These are phyloP conservation scores for Kuschelorhynchus macadamiae DNA, from an alignment of 2,888 invertebrate species.

Conservation along the genomic window DNA sequence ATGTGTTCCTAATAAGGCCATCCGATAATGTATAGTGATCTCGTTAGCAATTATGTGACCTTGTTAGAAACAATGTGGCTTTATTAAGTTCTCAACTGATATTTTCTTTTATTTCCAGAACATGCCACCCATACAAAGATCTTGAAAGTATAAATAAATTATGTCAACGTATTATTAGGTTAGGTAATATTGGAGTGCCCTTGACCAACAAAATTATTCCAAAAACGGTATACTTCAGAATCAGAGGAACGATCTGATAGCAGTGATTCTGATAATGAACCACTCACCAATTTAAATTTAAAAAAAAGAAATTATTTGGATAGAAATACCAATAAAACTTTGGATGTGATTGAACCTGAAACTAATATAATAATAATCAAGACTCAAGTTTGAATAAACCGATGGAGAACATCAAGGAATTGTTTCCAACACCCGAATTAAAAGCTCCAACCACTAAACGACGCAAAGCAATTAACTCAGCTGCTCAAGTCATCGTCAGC, in stretches of 20 bases:
- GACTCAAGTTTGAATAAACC: slow-evolving; percentile 14
- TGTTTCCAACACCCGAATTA: slow-evolving; percentile 20
- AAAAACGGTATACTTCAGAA: slow-evolving; percentile 6
- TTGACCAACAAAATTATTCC: slow-evolving; percentile 20
- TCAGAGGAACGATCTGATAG: too few species aligned
- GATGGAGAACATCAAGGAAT: slow-evolving; percentile 11
- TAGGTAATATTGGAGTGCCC: slow-evolving; percentile 14
- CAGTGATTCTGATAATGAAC: too few species aligned
- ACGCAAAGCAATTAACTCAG: slow-evolving; percentile 24
- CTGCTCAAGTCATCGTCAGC: slow-evolving; percentile 9
- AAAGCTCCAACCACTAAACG: slow-evolving; percentile 16
- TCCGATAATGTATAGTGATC: slow-evolving; percentile 15
- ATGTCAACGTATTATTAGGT: background rate
- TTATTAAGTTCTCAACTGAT: slow-evolving; percentile 22
- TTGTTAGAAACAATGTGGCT: slow-evolving; percentile 6
- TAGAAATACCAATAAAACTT: slow-evolving; percentile 3
- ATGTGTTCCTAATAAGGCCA: slow-evolving; percentile 19
- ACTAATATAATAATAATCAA: slow-evolving; percentile 13
- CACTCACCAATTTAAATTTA: slow-evolving; percentile 7
- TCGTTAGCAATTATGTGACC: background rate
- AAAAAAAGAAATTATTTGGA: slow-evolving; percentile 7
- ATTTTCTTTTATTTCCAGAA: slow-evolving; percentile 24
- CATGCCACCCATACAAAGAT: slow-evolving; percentile 21
- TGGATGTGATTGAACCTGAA: slow-evolving; percentile 2
- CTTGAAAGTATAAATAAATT: slow-evolving; percentile 17